Evolutionary conservation across 2,888 invertebrate genomes (phyloP).

Genomic region (Amphipyra tragopoginis): DNA sequence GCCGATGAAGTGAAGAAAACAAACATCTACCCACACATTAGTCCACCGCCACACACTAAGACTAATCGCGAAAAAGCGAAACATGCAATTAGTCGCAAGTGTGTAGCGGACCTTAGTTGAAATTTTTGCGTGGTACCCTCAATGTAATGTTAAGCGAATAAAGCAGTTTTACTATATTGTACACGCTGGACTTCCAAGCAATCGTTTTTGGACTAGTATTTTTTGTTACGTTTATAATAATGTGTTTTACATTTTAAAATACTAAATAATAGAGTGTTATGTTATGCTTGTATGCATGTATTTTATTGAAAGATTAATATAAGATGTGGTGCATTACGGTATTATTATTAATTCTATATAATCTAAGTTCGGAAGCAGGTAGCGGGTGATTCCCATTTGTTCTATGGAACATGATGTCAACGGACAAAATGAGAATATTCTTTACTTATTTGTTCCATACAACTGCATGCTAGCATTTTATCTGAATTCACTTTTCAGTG

Average conservation of each 20-base stretch:
- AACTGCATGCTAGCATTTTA: too few relatives aligned
- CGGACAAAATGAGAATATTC: too few relatives aligned
- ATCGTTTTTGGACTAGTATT: conserved; percentile 69
- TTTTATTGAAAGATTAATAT: conserved; percentile 60
- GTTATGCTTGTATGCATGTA: conserved; percentile 60
- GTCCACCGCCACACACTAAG: conserved; percentile 24
- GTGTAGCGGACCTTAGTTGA: conserved; percentile 27
- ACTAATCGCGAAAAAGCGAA: conserved; percentile 13
- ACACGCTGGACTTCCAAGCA: conserved; percentile 45
- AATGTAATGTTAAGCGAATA: conserved; percentile 79
- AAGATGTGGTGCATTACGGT: conserved; percentile 57
- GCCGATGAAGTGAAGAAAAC: conserved; percentile 75
- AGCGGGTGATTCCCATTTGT: too few relatives aligned
- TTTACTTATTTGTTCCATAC: too few relatives aligned
- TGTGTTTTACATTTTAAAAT: conserved; percentile 67
- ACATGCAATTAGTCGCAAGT: conserved; percentile 25
- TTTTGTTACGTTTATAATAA: conserved; percentile 70
- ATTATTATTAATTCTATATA: conserved; percentile 27
- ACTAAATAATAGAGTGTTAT: conserved; percentile 77
- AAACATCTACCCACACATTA: conserved; percentile 8
- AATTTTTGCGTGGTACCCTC: conserved; percentile 39
- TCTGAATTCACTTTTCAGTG: too few relatives aligned
- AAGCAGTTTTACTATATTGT: conserved; percentile 58
- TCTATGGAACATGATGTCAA: too few relatives aligned
- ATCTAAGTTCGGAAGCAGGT: too few relatives aligned